phyloP scores from a whole-genome alignment of 2,113 vertebrate species.

The Ptyas mucosa region DNA sequence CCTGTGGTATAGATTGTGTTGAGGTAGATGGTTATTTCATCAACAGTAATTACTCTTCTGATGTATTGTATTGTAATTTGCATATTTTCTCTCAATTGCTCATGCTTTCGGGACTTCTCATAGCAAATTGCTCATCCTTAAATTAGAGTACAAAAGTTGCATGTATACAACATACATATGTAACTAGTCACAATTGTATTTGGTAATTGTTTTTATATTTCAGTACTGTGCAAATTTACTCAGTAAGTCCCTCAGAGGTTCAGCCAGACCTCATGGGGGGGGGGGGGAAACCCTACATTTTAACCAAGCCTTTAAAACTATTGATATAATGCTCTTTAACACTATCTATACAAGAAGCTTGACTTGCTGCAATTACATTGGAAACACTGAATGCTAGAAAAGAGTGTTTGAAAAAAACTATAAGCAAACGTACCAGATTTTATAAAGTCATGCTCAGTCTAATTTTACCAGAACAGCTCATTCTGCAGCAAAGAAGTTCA shows the following conservation, averaged over 20 bases:
- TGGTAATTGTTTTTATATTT: background rate
- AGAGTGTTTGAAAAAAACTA: background rate
- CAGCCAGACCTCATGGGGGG: background rate
- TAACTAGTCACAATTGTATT: background rate
- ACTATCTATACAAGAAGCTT: background rate
- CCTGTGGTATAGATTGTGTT: background rate
- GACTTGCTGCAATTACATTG: background rate
- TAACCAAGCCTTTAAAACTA: background rate
- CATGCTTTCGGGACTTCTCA: background rate
- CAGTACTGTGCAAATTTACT: background rate
- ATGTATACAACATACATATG: background rate
- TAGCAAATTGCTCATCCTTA: background rate
- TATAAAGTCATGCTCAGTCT: conserved; percentile 11
- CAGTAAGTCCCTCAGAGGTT: background rate
- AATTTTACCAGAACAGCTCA: conserved; percentile 21
- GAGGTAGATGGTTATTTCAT: background rate
- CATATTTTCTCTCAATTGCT: background rate
- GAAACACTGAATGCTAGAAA: background rate
- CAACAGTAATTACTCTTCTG: background rate
- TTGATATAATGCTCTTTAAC: background rate
- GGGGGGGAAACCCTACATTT: background rate
- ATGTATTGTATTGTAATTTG: background rate
- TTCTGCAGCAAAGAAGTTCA: conserved; percentile 35
- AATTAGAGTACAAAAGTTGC: background rate
- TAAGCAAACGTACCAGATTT: conserved; percentile 28